phyloP scores from a whole-genome alignment of 2,888 invertebrate species.

The Acronicta psi region DNA sequence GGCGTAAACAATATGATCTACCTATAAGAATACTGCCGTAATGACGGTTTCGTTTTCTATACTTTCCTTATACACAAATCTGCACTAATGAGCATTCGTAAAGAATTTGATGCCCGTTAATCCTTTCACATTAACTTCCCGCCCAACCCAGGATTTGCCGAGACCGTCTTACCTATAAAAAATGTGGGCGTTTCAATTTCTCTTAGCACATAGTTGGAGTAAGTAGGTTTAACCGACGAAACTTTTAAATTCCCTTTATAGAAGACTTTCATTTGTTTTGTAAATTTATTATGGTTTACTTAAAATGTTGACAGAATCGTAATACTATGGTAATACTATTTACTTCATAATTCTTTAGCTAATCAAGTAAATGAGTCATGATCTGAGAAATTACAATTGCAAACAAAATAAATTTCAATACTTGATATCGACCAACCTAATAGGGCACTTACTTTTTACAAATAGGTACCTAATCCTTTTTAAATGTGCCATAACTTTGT shows the following conservation, averaged over 20 bases:
- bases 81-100: conserved; percentile 8
- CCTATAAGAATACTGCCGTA: no score
- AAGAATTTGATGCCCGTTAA: conserved; percentile 31
- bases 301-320: no score
- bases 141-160: conserved; percentile 17
- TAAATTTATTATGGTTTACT: no score
- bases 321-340: no score
- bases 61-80: background rate
- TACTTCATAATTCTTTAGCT: no score
- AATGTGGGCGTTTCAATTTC: conserved; percentile 19
- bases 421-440: background rate
- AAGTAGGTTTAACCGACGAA: conserved; percentile 26
- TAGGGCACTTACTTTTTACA: conserved; percentile 4
- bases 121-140: conserved; percentile 28
- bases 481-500: conserved; percentile 15
- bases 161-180: conserved; percentile 26
- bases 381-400: no score
- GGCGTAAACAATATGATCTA: no score
- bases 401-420: background rate
- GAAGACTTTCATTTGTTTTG: no score
- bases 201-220: conserved; percentile 24
- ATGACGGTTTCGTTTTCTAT: background rate
- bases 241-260: conserved; percentile 1
- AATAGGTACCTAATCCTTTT: conserved; percentile 18
- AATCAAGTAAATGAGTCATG: no score